Base-by-base conservation (phyloP, 2,113 vertebrate species). In the Fulica atra region DNA sequence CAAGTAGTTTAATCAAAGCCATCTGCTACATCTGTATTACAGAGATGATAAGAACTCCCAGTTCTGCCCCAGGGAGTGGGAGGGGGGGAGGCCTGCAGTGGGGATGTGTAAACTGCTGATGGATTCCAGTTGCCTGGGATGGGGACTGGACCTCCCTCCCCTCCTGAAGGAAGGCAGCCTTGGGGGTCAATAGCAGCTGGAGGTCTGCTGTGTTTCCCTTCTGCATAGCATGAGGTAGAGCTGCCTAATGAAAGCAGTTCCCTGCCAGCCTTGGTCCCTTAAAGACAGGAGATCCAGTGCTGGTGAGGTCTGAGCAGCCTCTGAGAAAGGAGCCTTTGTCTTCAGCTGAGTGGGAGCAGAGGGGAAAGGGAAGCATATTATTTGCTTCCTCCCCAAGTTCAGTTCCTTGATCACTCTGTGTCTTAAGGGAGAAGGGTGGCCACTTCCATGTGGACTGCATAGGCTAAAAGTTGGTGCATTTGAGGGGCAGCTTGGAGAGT, bases 1-100 rank as follows among this genome's bases (percentile, higher is more conserved):
- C 28, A n/a, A 94, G 68, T n/a, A 51, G 60, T 92, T 95, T 94
- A 91, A 97, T 94, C 86, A 94, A 94, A 96, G 69, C 97, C 98
- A 98, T 97, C 98, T 97, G 96, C 95, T 95, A 69, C 97, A 98
- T 98, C 97, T 98, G 97, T 97, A 94, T 97, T 97, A 89, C 95
- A 95, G 97, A 95, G 96, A 96, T 97, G 96, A 97, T 96, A 96
- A 96, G 90, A 92, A 88, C 89, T 87, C 87, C 61, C 73, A 53
- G 53, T 63, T 70, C 53, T 77, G 89, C 95, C 95, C 74, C 4
- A 81, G 96, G 98, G 97, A 96, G 88, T 74, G 86, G 96, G 96
- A 96, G 94, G 82, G 76, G 78, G 35, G 83, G 74, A 89, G n/a
- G 83, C 72, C 92, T 95, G 77, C 78, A 92, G 85, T 88, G 51